Base-by-base conservation (phyloP, 2,888 invertebrate species). In the Halictus quadricinctus region DNA sequence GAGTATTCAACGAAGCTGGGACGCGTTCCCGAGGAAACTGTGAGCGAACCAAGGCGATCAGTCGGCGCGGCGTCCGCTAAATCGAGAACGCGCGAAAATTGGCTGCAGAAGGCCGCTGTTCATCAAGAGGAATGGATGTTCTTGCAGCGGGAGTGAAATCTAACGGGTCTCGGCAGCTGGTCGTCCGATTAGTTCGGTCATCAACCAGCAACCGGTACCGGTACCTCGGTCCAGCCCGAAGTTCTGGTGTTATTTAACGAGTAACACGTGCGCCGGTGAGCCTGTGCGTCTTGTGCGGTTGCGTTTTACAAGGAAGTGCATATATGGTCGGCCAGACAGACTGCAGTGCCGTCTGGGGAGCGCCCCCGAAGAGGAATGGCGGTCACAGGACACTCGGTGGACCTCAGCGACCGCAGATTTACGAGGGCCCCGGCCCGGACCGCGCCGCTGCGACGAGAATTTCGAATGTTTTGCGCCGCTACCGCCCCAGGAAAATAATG, bases 361-460 rank as follows among this genome's bases (percentile, higher is more conserved):
- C 58, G 78, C 66, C 36, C 72, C 58, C 69, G 64, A 80, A 81
- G 88, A 88, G 83, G 75, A 86, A 88, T 83, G 83, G 88, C 80
- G 81, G 72, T 83, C 60, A 83, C 80, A 76, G 78, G 86, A 85
- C 88, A 80, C 79, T 82, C 78, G 72, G 73, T 83, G 86, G 81
- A 88, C 88, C 88, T 83, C 86, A 70, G 72, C 74, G 73, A 88
- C 88, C 88, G 13, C 88, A 88, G 88, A 88, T 88, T 88, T 88
- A 88, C 76, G 88, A 81, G 88, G 64, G 78, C 66, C 79, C 74
- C 2, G 43, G 41, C 29, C 29, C 66, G 21, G 21, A 12, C 36
- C 69, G 10, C 76, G 69, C 69, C 72, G n/a, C 29, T 43, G 66
- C 72, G 73, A 80, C 78, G 88, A 86, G 88, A 88, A 88, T 88